Evolutionary conservation across 2,797 vertebrate species (phyloP).

Genomic region (Myotis planiceps): DNA sequence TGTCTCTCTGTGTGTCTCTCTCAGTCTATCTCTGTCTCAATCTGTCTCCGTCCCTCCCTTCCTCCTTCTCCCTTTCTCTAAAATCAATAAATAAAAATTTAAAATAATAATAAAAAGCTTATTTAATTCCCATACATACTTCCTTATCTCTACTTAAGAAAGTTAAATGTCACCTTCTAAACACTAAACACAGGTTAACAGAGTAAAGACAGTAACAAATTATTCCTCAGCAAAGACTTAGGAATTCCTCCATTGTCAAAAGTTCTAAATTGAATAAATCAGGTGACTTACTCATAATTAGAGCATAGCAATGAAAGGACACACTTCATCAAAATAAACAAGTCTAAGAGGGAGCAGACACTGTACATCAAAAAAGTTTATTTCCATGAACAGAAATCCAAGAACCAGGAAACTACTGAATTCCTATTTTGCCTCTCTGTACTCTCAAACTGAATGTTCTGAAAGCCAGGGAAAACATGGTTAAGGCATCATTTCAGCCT

Average conservation of each 20-base stretch:
- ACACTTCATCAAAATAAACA: neutral
- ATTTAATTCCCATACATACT: neutral
- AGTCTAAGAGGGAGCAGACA: neutral
- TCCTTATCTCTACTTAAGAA: slow-evolving; percentile 40
- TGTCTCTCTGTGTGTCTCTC: neutral
- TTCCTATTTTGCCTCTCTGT: neutral
- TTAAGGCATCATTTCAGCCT: neutral
- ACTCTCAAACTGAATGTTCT: neutral
- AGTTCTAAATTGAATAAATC: neutral
- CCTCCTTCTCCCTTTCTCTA: neutral
- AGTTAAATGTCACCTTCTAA: slow-evolving; percentile 27
- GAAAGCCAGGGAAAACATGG: neutral
- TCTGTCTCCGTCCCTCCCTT: neutral
- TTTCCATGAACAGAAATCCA: neutral
- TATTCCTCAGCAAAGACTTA: neutral
- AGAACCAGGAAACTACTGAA: neutral
- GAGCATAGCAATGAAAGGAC: neutral
- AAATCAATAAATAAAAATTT: neutral
- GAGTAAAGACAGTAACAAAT: neutral
- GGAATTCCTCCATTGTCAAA: neutral
- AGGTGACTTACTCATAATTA: neutral
- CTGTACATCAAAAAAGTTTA: neutral
- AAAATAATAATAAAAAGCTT: neutral
- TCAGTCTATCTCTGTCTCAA: neutral
- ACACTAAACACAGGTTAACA: neutral